phyloP scores from a whole-genome alignment of 2,113 vertebrate genomes.

The Oryzias woworae region DNA sequence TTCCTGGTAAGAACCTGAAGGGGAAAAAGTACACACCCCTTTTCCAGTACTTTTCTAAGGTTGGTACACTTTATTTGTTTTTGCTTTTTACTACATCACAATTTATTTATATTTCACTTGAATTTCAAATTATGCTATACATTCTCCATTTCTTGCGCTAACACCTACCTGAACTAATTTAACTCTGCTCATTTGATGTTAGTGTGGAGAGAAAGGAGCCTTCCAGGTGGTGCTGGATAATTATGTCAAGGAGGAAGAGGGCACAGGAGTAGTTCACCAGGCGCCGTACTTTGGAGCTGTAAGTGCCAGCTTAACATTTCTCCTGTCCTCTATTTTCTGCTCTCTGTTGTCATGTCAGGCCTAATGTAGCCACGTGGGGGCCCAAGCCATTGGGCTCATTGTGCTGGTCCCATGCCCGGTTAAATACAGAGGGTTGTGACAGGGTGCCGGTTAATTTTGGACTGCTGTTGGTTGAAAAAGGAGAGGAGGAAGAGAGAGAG shows the following conservation, averaged over 20 bases:
- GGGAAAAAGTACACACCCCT: slow-evolving; percentile 94
- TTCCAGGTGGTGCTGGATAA: slow-evolving; percentile 88
- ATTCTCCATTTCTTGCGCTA: not conserved
- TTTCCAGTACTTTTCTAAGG: slow-evolving; percentile 93
- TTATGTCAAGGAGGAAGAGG: slow-evolving; percentile 94
- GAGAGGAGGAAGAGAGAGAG: too few relatives aligned
- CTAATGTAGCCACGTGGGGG: too few relatives aligned
- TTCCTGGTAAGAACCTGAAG: slow-evolving; percentile 88
- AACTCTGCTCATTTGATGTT: slow-evolving; percentile 7
- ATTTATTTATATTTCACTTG: slow-evolving; percentile 9
- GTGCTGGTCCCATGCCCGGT: too few relatives aligned
- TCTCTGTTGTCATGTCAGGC: not conserved
- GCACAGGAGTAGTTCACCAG: slow-evolving; percentile 95
- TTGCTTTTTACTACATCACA: not conserved
- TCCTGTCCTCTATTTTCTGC: not conserved
- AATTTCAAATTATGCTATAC: not conserved
- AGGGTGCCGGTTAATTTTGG: too few relatives aligned
- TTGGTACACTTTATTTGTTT: slow-evolving; percentile 65
- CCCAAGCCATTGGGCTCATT: too few relatives aligned
- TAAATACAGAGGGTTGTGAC: too few relatives aligned
- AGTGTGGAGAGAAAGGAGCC: slow-evolving; percentile 87
- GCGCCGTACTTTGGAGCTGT: slow-evolving; percentile 98
- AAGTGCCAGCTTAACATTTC: slow-evolving; percentile 67
- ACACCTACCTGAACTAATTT: not conserved
- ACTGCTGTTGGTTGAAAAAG: too few relatives aligned